phyloP scores from a whole-genome alignment of 2,113 vertebrate genomes.

The Triplophysa siluroides region DNA sequence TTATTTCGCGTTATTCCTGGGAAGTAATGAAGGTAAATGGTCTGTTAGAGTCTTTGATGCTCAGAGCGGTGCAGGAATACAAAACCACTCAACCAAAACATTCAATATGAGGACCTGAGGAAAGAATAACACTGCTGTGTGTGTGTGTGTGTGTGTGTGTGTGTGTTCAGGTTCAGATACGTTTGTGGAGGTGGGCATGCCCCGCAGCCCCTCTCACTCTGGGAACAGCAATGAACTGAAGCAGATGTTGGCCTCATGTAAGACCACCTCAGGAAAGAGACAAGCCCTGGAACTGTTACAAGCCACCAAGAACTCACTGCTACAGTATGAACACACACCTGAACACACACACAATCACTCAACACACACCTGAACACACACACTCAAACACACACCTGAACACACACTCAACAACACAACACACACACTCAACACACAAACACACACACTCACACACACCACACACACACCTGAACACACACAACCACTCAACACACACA shows the following conservation, averaged over 20 bases:
- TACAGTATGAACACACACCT: constrained; percentile 82
- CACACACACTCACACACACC: too few relatives aligned
- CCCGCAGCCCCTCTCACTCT: constrained; percentile 95
- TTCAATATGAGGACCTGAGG: constrained; percentile 11
- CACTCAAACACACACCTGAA: neutral
- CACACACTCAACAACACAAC: too few relatives aligned
- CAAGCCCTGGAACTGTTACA: constrained; percentile 93
- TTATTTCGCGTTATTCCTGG: constrained; percentile 34
- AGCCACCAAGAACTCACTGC: constrained; percentile 94
- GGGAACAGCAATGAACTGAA: constrained; percentile 91
- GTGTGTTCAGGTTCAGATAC: constrained; percentile 85
- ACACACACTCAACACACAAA: too few relatives aligned
- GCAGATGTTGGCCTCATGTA: constrained; percentile 91
- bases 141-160: constrained; percentile 17
- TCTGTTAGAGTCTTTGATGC: constrained; percentile 30
- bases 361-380: neutral
- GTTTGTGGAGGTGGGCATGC: constrained; percentile 99
- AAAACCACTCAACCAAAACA: constrained; percentile 19
- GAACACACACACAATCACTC: neutral
- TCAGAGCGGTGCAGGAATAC: constrained; percentile 28
- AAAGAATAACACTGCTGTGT: constrained; percentile 7
- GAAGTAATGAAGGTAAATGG: constrained; percentile 32
- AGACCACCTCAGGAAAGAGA: constrained; percentile 87
- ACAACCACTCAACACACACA: too few relatives aligned
- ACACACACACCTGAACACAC: too few relatives aligned